Evolutionary conservation across 2,888 invertebrate genomes (phyloP).

Genomic region (Dolichomitus sp.): DNA sequence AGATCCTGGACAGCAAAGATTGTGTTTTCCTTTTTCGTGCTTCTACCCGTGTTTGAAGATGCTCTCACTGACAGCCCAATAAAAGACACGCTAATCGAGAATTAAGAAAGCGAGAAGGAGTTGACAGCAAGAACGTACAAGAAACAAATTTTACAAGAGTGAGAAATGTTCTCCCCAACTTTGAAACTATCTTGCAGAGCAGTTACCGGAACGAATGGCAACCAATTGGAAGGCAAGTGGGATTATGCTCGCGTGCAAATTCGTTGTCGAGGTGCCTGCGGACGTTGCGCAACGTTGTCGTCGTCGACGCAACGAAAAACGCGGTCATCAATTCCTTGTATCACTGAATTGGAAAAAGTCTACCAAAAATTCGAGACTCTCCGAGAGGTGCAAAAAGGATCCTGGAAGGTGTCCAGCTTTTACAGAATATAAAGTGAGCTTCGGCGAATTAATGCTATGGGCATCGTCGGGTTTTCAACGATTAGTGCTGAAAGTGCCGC

Average conservation of each 20-base stretch:
- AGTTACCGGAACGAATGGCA: slow-evolving; percentile 26
- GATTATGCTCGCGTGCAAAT: slow-evolving; percentile 59
- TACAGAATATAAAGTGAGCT: not conserved
- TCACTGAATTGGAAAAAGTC: not conserved
- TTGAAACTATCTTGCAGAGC: slow-evolving; percentile 2
- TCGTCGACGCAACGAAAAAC: slow-evolving; percentile 14
- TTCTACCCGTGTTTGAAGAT: slow-evolving; percentile 46
- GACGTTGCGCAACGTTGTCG: slow-evolving; percentile 35
- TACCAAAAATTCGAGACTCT: not conserved
- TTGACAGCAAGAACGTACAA: slow-evolving; percentile 7
- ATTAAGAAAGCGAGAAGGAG: slow-evolving; percentile 47
- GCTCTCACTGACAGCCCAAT: slow-evolving; percentile 31
- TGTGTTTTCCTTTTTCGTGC: slow-evolving; percentile 21
- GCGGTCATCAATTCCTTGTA: not conserved
- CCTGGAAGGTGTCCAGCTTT: not conserved
- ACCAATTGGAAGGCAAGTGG: slow-evolving; percentile 2
- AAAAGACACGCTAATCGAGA: slow-evolving; percentile 16
- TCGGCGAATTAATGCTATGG: slow-evolving; percentile 19
- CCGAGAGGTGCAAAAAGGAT: slow-evolving; percentile 15
- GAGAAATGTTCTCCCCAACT: slow-evolving; percentile 34
- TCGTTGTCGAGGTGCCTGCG: slow-evolving; percentile 40
- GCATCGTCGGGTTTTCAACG: slow-evolving; percentile 10
- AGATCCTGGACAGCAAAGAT: slow-evolving; percentile 34
- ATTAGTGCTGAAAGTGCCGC: slow-evolving; percentile 14
- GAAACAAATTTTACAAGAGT: slow-evolving; percentile 11